A percentile compares a stretch with the other conserved stretches of the same genome.
These are phyloP conservation scores for Temnothorax longispinosus DNA, from an alignment of 1,140 invertebrate genomes.

Conservation along the genomic window DNA sequence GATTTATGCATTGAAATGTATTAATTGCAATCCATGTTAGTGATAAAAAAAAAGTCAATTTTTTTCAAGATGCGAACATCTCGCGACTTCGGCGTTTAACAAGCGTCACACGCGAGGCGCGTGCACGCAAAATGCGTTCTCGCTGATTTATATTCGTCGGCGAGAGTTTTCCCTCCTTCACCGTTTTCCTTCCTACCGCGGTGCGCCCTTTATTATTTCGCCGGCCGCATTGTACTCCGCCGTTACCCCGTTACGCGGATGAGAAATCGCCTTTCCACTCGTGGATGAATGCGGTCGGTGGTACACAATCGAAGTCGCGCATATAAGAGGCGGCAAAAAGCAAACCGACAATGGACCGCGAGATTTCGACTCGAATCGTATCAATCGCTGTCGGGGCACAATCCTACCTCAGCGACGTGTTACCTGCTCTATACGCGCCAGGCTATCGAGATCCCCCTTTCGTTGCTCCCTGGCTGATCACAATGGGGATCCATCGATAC, in stretches of 20 bases:
- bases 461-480: slow-evolving; percentile 39
- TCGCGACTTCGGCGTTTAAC: slow-evolving; percentile 1
- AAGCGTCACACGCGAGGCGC: neutral
- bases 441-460: slow-evolving; percentile 33
- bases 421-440: slow-evolving; percentile 62
- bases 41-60: neutral
- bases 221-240: slow-evolving; percentile 38
- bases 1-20: neutral
- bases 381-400: slow-evolving; percentile 74
- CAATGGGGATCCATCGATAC: slow-evolving; percentile 70
- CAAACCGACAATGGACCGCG: slow-evolving; percentile 69
- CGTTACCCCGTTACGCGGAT: slow-evolving; percentile 49
- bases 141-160: slow-evolving; percentile 54
- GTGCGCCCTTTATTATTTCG: slow-evolving; percentile 60
- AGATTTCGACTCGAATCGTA: slow-evolving; percentile 71
- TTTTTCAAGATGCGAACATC: neutral
- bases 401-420: slow-evolving; percentile 65
- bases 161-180: slow-evolving; percentile 54
- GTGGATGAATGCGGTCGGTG: slow-evolving; percentile 52
- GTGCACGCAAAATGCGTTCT: neutral
- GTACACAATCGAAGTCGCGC: slow-evolving; percentile 36
- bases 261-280: slow-evolving; percentile 58
- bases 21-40: neutral
- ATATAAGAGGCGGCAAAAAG: slow-evolving; percentile 67
- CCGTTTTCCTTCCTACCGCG: slow-evolving; percentile 43